Evolutionary conservation across 2,797 vertebrate species (phyloP), one percentile per base, ranked within the genome.

Genomic region (Lacerta viridis): DNA sequence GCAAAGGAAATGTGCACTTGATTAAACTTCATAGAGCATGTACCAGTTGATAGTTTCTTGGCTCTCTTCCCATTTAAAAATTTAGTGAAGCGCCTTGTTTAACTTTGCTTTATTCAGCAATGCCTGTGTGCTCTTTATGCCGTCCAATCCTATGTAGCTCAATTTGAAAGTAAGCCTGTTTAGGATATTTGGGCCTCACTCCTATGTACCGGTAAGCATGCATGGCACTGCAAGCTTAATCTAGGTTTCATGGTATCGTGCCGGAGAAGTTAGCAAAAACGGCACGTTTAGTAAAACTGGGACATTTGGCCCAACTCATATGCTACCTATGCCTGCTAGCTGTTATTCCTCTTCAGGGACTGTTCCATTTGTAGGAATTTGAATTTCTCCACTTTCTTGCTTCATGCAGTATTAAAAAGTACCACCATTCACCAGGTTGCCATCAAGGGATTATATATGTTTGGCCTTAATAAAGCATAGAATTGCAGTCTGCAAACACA

Each of bases 391-490:
- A 27, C 29, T 13, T 11, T 18, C 39, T 46, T 46, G 27, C n/a
- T 68, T 83, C 17, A 36, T 50, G 55, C 69, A 78, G 46, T 78
- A 79, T 69, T 79, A 55, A 69, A 76, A 79, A 33, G 43, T 69
- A 50, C 76, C 39, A 75, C 50, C 84, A 78, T 86, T 86, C 76
- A 68, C 61, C 33, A 23, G n/a, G 59, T 69, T 86, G 33, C n/a
- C 76, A 71, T 79, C 43, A 55, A 80, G 64, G 66, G 64, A 79
- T 86, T 86, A 46, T 71, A 25, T 46, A 66, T 86, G n/a, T 79
- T 79, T 69, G n/a, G 43, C 64, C 43, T 86, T 86, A 86, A 79
- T 86, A 86, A 86, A 78, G 69, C 64, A 68, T 11, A n/a, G 64
- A 50, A 43, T 36, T 36, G 10, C 41, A 79, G 64, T 29, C 85